Base-by-base conservation (phyloP, 2,888 invertebrate genomes). In the Drosophila acutilabella region DNA sequence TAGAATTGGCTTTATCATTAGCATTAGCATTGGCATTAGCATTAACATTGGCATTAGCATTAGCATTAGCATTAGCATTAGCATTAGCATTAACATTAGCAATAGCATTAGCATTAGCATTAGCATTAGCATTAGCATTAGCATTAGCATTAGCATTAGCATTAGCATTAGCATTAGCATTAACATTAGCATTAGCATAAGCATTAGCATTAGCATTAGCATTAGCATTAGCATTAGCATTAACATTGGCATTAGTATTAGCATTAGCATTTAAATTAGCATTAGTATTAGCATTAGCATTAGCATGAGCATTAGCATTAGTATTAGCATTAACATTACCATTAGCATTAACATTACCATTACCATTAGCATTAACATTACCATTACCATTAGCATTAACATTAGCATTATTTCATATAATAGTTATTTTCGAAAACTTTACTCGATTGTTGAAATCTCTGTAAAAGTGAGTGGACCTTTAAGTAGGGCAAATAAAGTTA, bases 401-500 rank as follows among this genome's bases (percentile, higher is more conserved):
- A 33, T 20, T 20, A 20, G 26, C 26, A 23, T 23, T 23, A 23
- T 4, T 23, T 23, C 23, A 23, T 23, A 23, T 23, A 5, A 23
- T 3, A 23, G 0, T 0, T 23, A 11, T 11, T 51, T 38, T 8
- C 8, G 0, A 14, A 4, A 11, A 2, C 33, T 20, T 0, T 7
- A 4, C 20, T 10, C 13, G 23, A 13, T 8, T 16, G 13, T 1
- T 51, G 23, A 13, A 16, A 20, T 14, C 14, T 1, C 11, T 5
- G 5, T 0, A 4, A 2, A 23, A 42, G 45, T 18, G 14, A 16
- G 7, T 4, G 5, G 23, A 42, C 8, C 51, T 1, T 7, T 0
- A 0, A 38, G 6, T 11, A 47, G 75, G 14, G 74, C 30, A 68
- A n/a, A 14, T 16, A n/a, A 18, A 57, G 48, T n/a, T 16, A 20